Percentiles rank a stretch among this genome's conserved stretches.
Evolutionary conservation across 2,797 vertebrate genomes (phyloP).

Genomic region (Chelonia mydas): DNA sequence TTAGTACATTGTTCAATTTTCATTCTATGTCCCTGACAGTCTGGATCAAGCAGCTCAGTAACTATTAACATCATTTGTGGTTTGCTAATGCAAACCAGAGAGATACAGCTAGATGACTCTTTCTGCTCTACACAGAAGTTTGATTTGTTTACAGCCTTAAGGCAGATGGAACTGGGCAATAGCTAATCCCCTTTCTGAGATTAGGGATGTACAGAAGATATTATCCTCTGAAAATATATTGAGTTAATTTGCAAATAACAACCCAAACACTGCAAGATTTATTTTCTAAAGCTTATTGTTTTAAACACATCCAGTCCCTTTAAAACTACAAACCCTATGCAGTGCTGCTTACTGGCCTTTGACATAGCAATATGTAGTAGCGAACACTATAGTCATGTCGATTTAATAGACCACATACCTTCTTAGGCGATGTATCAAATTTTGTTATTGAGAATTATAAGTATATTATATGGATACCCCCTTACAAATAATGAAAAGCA

Average conservation of each 20-base stretch:
- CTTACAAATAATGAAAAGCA: background rate
- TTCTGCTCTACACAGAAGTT: background rate
- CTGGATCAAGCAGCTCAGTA: background rate
- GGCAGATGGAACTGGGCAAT: background rate
- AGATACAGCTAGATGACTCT: background rate
- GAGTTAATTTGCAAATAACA: background rate
- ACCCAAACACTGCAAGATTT: background rate
- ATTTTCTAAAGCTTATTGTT: background rate
- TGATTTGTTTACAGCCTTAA: background rate
- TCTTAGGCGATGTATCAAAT: background rate
- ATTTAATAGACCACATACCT: background rate
- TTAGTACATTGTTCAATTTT: background rate
- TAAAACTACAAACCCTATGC: background rate
- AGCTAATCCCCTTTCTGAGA: background rate
- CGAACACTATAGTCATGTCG: background rate
- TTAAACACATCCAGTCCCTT: background rate
- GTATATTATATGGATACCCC: background rate
- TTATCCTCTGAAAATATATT: background rate
- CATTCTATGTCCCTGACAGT: background rate
- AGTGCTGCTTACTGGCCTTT: background rate
- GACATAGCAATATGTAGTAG: background rate
- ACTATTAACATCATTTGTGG: background rate
- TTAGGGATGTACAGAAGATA: accelerated
- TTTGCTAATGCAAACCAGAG: background rate
- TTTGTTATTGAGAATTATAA: background rate